Evolutionary conservation across 2,113 vertebrate genomes (phyloP), one percentile per base, ranked within the genome.

Genomic region (Tragelaphus imberbis): DNA sequence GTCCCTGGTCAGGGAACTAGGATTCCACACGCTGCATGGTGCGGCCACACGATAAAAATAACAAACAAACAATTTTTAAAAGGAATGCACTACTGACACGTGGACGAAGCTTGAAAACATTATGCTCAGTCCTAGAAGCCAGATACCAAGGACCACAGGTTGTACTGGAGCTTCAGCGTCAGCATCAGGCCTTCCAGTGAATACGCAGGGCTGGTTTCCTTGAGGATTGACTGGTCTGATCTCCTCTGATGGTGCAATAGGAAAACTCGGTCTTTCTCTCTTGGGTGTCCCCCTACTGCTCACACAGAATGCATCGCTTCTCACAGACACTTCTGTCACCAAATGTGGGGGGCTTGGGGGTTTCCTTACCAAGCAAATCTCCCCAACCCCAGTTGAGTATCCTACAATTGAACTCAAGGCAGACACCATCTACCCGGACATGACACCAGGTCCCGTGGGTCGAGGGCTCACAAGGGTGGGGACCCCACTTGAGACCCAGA

Each of bases 401-500:
- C 59, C 59, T 25, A 10, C 49, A 14, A 21, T 0, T 25, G 6
- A 68, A 56, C 47, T 44, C 49, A 11, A 3, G 6, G 53, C 49
- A 33, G 59, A 25, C 59, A 16, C 75, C 3, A 1, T 53, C 58
- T 30, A 30, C 47, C 33, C 2, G 2, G 23, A n/a, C 9, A 5
- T 0, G 40, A 53, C 14, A 6, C 7, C 5, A 47, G 80, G 44
- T 47, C 61, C 51, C 3, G 2, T 8, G 33, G 51, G 17, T 10
- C 4, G 1, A 91, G 40, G 14, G 16, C 30, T 80, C 75, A 59
- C 40, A 15, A 90, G 21, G 12, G 28, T 2, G 2, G 14, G 6
- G 49, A 7, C 28, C n/a, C 11, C 59, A 27, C 1, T 0, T 33
- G 25, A 53, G 90, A 84, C 0, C 3, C 59, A 36, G 13, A 12